Evolutionary conservation across 1,140 invertebrate species (phyloP).

Genomic region (Drosophila bipectinata): DNA sequence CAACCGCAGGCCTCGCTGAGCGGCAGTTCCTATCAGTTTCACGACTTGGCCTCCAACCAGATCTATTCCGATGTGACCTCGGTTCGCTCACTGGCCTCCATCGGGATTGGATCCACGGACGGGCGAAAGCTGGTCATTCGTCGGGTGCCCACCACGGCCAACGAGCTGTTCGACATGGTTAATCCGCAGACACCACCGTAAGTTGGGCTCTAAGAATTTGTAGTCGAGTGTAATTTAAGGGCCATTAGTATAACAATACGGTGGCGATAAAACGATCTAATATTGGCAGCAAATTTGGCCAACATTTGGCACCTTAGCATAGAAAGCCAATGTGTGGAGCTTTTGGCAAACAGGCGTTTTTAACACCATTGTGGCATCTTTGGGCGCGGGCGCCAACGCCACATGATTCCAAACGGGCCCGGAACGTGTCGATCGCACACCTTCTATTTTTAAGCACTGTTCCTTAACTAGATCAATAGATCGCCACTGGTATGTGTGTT

Average conservation of each 20-base stretch:
- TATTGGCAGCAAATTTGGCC: constrained; percentile 65
- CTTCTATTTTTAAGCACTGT: constrained; percentile 70
- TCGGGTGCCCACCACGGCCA: constrained; percentile 91
- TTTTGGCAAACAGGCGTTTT: constrained; percentile 56
- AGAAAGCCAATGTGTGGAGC: constrained; percentile 43
- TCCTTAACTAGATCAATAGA: constrained; percentile 71
- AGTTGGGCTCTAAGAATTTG: constrained; percentile 84
- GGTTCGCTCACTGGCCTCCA: constrained; percentile 90
- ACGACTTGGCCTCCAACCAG: constrained; percentile 81
- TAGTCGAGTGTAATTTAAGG: constrained; percentile 20
- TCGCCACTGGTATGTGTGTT: constrained; percentile 50
- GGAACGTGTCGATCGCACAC: constrained; percentile 26
- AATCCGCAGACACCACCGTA: constrained; percentile 91
- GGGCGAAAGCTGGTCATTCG: constrained; percentile 92
- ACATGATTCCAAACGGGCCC: constrained; percentile 43
- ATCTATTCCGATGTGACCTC: constrained; percentile 87
- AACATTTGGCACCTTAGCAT: constrained; percentile 61
- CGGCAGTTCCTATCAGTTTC: constrained; percentile 84
- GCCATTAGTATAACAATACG: constrained; percentile 60
- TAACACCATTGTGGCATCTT: constrained; percentile 66
- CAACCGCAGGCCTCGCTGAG: constrained; percentile 73
- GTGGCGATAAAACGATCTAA: constrained; percentile 54
- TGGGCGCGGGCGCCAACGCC: constrained; percentile 39
- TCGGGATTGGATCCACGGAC: constrained; percentile 93
- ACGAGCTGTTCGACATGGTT: constrained; percentile 92